Percentiles rank a stretch among this genome's conserved stretches.
phyloP scores from a whole-genome alignment of 2,888 invertebrate genomes.

The Zaprionus bogoriensis region DNA sequence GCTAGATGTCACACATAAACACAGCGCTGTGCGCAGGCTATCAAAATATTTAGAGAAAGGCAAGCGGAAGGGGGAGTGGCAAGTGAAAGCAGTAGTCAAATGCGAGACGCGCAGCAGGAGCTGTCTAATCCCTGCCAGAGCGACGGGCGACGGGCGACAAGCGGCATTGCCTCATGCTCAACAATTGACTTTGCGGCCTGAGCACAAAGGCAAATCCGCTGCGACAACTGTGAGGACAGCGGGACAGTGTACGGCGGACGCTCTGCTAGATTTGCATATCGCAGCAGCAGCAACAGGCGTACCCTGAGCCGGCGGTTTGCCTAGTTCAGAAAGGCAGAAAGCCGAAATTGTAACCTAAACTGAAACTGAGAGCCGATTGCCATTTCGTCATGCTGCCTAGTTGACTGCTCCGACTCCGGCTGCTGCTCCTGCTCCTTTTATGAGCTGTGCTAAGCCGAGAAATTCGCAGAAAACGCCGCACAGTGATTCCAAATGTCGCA shows the following conservation, averaged over 20 bases:
- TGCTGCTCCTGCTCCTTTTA: constrained; percentile 62
- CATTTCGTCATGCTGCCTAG: constrained; percentile 77
- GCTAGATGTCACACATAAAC: constrained; percentile 68
- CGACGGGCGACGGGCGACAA: constrained; percentile 45
- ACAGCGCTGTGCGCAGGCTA: constrained; percentile 37
- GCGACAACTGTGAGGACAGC: constrained; percentile 57
- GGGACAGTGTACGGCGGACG: constrained; percentile 39
- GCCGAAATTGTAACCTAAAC: not conserved
- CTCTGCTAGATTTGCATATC: constrained; percentile 69
- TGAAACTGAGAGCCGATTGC: constrained; percentile 59
- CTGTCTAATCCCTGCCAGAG: constrained; percentile 47
- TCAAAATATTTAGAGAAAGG: constrained; percentile 65
- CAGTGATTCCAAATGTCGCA: constrained; percentile 42
- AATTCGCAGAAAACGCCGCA: constrained; percentile 66
- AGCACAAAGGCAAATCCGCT: constrained; percentile 61
- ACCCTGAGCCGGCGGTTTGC: constrained; percentile 11
- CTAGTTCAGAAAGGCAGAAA: constrained; percentile 10
- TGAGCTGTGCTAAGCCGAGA: constrained; percentile 56
- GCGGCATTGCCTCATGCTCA: constrained; percentile 46
- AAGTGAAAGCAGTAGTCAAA: constrained; percentile 75
- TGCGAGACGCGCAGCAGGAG: constrained; percentile 66
- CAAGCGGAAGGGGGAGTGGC: constrained; percentile 11
- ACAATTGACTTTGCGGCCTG: constrained; percentile 75
- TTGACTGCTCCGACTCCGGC: constrained; percentile 48
- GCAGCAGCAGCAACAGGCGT: constrained; percentile 10